Base-by-base conservation (phyloP, 2,113 vertebrate species). In the Spilogale gracilis region DNA sequence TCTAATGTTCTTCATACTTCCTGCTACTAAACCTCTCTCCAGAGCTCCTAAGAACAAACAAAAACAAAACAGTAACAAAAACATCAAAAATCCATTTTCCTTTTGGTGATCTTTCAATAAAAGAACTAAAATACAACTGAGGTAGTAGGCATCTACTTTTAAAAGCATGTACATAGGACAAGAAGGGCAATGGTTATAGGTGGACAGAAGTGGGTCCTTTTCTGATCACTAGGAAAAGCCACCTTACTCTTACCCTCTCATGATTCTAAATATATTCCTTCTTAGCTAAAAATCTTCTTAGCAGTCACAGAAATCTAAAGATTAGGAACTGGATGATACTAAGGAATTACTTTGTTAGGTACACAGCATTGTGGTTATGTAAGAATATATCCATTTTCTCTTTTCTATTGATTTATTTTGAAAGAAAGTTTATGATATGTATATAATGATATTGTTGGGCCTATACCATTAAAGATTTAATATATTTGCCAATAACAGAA, bases 11-110 rank as follows among this genome's bases (percentile, higher is more conserved):
- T 58, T 92, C 13, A 76, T 38, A 76, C 12, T 89, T 82, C 10
- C 54, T 90, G n/a, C 38, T 50, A 30, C n/a, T 25, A 58, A 48
- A 58, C 11, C 69, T 82, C 89, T 79, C 60, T 52, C 30, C 30
- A 91, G 25, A 87, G 71, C n/a, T 92, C 23, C 48, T 87, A 93
- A 90, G 8, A 89, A 88, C 6, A 73, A 95, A 95, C 30, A 27
- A 83, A 89, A 65, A 43, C 18, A 80, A 67, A 94, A 69, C 27
- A 52, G 9, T 91, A 93, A 88, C 56, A 89, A 91, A 91, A 84
- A 78, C 48, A 50, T n/a, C 5, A 78, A 89, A 85, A 79, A 76
- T 45, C 50, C 8, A 67, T 60, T 97, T 45, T 23, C 38, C 11
- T 95, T 81, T 32, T 73, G 50, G 27, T 78, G 23, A 79, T 69